These are phyloP conservation scores for Drosophila peninsularis DNA, from an alignment of 2,888 invertebrate species.

Conservation along the genomic window DNA sequence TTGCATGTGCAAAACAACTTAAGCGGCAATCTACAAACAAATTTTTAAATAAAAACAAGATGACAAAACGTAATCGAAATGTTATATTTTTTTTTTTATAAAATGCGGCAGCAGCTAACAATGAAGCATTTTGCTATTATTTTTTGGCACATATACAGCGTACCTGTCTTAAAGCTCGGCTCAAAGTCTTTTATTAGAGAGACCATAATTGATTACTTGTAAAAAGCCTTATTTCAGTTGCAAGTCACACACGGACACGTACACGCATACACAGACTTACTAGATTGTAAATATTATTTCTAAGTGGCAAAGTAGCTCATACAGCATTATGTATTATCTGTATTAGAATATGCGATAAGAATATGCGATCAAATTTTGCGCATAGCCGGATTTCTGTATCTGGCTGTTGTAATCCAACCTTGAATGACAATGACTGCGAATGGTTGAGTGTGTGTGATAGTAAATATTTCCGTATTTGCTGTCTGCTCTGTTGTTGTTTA, in stretches of 20 bases:
- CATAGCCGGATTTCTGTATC: background rate
- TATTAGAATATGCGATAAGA: conserved; percentile 19
- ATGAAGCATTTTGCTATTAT: background rate
- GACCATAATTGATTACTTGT: background rate
- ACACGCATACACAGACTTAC: background rate
- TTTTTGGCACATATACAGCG: background rate
- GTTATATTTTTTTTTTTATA: background rate
- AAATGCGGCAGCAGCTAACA: background rate
- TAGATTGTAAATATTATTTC: background rate
- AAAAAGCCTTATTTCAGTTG: background rate
- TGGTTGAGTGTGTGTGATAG: conserved; percentile 4
- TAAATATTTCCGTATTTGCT: conserved; percentile 54
- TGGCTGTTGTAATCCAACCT: conserved; percentile 43
- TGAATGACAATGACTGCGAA: conserved; percentile 52
- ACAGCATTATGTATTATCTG: conserved; percentile 25
- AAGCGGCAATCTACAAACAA: conserved; percentile 4
- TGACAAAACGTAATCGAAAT: background rate
- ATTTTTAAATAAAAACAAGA: background rate
- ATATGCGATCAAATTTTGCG: conserved; percentile 5
- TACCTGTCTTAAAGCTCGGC: conserved; percentile 5
- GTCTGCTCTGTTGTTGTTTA: conserved; percentile 42
- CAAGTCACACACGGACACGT: background rate
- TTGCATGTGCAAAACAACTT: conserved; percentile 3
- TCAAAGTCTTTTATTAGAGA: background rate
- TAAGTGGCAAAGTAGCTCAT: background rate